A percentile compares a stretch with the other conserved stretches of the same genome.
phyloP scores from a whole-genome alignment of 1,140 invertebrate genomes.

The Drosophila repletoides region DNA sequence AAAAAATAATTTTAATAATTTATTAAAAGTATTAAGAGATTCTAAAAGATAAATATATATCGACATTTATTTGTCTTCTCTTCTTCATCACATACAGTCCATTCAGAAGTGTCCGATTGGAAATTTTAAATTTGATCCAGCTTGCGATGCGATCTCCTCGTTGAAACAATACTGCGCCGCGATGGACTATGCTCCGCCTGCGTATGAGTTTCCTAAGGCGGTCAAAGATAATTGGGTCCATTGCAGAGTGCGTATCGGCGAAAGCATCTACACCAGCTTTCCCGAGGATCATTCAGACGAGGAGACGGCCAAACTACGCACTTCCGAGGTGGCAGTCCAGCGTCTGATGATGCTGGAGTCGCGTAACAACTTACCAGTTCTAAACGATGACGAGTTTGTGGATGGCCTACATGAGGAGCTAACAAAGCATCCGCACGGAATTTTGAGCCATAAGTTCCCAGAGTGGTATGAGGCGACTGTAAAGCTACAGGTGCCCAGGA shows the following conservation, averaged over 20 bases:
- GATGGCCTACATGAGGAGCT: conserved; percentile 59
- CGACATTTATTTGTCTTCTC: neutral
- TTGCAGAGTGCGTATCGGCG: conserved; percentile 60
- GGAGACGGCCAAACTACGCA: conserved; percentile 39
- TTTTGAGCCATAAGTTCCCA: conserved; percentile 69
- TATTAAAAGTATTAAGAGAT: no score
- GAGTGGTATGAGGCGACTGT: conserved; percentile 66
- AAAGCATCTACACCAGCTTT: conserved; percentile 62
- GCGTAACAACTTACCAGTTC: conserved; percentile 25
- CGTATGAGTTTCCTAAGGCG: conserved; percentile 42
- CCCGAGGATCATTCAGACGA: conserved; percentile 57
- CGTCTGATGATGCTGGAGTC: conserved; percentile 53
- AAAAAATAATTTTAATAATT: no score
- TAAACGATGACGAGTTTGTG: conserved; percentile 59
- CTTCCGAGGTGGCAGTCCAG: conserved; percentile 61
- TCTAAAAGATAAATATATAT: neutral
- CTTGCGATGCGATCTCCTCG: conserved; percentile 38
- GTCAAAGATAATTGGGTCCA: conserved; percentile 30
- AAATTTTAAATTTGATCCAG: conserved; percentile 24
- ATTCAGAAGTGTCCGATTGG: neutral
- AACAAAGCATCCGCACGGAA: conserved; percentile 64
- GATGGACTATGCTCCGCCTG: conserved; percentile 36
- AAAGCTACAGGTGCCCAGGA: conserved; percentile 59
- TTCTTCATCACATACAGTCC: neutral
- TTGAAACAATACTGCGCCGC: conserved; percentile 56